Base-by-base conservation (phyloP, 2,113 vertebrate genomes). In the Callipepla squamata region DNA sequence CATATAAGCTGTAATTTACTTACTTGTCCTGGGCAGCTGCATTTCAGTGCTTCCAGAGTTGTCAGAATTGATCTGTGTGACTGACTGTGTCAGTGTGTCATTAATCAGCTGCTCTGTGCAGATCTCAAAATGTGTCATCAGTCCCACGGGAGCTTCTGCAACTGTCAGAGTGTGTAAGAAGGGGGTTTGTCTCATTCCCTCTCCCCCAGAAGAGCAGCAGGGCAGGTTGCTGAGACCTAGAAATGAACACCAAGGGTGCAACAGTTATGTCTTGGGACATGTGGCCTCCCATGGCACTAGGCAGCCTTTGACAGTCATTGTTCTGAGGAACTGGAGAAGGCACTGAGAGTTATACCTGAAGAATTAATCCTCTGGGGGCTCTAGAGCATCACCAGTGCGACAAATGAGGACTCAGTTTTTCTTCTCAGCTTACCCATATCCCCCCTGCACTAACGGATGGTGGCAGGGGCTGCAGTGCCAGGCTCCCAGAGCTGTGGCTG, bases 11-110 rank as follows among this genome's bases (percentile, higher is more conserved):
- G 38, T 45, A 62, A 85, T 76, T 75, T 74, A 66, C 68, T 93
- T 83, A 57, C 30, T 57, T 78, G 9, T 47, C 94, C 45, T 36
- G 61, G 83, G 47, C 13, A 47, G 66, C 2, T 90, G 45, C n/a
- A 72, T 75, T 90, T 89, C 62, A 75, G 51, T 26, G 58, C 68
- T 86, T 65, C 59, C 65, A 75, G 69, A 68, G 80, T 51, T 92
- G 80, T 78, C 92, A 93, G 80, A 88, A 78, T 30, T 20, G 84
- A 81, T 93, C 58, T 78, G 23, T 81, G 42, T 92, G 86, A 89
- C 23, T 20, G 94, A 89, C 53, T 58, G 66, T 89, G 83, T 84
- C 93, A 93, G 32, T 1, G 5, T 34, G 36, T 51, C 88, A 79
- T 63, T 70, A 72, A 80, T 30, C 69, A 84, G 2, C 25, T 78